These are phyloP conservation scores for Tetraneura akinire DNA, from an alignment of 1,140 invertebrate species.

Conservation along the genomic window DNA sequence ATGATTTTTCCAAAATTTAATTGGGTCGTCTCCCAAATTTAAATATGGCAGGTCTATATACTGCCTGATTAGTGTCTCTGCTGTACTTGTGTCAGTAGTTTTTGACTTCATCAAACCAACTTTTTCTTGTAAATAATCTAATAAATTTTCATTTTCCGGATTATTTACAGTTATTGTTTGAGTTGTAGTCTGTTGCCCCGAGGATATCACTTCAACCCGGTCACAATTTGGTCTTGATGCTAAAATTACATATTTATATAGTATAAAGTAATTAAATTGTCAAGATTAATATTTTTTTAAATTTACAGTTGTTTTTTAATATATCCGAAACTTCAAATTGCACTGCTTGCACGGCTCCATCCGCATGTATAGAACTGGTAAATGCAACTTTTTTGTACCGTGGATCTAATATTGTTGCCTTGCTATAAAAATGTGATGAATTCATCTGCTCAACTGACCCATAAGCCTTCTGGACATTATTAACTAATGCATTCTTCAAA, in stretches of 20 bases:
- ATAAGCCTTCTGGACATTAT: neutral
- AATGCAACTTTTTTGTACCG: constrained; percentile 7
- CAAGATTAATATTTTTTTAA: no score
- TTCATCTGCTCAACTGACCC: neutral
- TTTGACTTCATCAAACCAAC: neutral
- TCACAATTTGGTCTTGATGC: no score
- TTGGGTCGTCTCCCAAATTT: neutral
- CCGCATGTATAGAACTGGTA: neutral
- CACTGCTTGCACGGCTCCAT: neutral
- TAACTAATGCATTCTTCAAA: neutral
- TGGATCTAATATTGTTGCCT: neutral
- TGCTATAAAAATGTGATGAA: neutral
- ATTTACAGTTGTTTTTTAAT: no score
- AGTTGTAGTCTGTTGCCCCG: neutral
- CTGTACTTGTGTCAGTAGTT: neutral
- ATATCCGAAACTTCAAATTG: neutral
- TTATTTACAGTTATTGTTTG: neutral
- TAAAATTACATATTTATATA: neutral
- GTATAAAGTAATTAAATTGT: neutral
- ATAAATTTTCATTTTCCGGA: constrained; percentile 20
- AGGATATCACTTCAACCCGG: no score
- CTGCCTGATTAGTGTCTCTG: neutral
- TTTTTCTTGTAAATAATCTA: neutral
- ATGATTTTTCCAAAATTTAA: constrained; percentile 9
- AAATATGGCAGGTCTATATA: neutral